These are phyloP conservation scores for Andrena marginata DNA, from an alignment of 2,888 invertebrate genomes.

Conservation along the genomic window DNA sequence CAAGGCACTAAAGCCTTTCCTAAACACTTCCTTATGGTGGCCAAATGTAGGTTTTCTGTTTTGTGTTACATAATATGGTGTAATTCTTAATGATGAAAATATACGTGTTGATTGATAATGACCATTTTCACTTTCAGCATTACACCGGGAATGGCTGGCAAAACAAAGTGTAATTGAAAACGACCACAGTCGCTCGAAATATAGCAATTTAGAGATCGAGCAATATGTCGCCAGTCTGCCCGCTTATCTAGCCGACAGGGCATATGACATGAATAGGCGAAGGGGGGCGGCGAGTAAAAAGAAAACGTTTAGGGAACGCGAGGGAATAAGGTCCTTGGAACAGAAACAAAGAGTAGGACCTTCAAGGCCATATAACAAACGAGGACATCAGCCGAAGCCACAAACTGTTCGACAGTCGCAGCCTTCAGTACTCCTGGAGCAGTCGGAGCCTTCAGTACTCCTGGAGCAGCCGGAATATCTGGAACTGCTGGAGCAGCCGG, in stretches of 20 bases:
- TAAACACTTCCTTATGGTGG: conserved; percentile 16
- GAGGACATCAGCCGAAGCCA: too few relatives aligned
- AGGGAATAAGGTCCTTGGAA: too few relatives aligned
- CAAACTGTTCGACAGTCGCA: too few relatives aligned
- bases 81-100: conserved; percentile 6
- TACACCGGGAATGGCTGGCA: conserved; percentile 17
- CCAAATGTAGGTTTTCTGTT: conserved; percentile 1
- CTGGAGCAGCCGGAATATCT: too few relatives aligned
- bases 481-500: too few relatives aligned
- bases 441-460: too few relatives aligned
- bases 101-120: background rate
- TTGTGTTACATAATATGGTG: background rate
- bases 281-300: background rate
- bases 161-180: conserved; percentile 3
- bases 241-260: conserved; percentile 25
- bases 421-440: too few relatives aligned
- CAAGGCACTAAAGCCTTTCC: conserved; percentile 11
- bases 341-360: too few relatives aligned
- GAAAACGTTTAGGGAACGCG: too few relatives aligned
- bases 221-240: conserved; percentile 13
- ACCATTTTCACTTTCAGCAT: conserved; percentile 7
- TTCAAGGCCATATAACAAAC: too few relatives aligned
- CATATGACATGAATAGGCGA: conserved; percentile 15
- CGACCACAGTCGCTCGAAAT: conserved; percentile 13
- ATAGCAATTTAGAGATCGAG: conserved; percentile 6